Evolutionary conservation across 2,797 vertebrate genomes (phyloP).

Genomic region (Melanotaenia boesemani): DNA sequence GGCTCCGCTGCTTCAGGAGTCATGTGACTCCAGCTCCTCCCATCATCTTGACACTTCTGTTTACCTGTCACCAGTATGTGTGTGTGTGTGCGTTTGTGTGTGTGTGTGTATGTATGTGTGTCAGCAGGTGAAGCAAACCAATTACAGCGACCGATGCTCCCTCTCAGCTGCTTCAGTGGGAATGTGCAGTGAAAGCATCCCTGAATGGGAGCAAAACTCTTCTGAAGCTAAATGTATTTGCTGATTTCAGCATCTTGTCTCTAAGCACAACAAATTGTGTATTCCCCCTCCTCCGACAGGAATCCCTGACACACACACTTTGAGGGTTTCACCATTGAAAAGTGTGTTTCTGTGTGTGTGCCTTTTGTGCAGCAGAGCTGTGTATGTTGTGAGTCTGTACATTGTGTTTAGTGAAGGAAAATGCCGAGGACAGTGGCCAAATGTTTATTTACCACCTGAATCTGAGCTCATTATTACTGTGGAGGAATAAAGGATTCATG

Average conservation of each 20-base stretch:
- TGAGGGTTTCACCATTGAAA: neutral
- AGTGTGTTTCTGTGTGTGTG: neutral
- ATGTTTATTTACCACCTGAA: neutral
- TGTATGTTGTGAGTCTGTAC: neutral
- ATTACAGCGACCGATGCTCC: constrained; percentile 30
- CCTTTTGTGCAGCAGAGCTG: neutral
- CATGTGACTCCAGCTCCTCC: constrained; percentile 19
- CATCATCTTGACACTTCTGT: constrained; percentile 36
- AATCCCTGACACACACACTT: constrained; percentile 18
- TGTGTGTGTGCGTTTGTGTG: no score
- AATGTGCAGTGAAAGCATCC: constrained; percentile 59
- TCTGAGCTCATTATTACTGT: neutral
- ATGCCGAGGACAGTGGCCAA: neutral
- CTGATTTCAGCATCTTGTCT: constrained; percentile 61
- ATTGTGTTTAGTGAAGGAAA: neutral
- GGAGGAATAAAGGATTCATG: neutral
- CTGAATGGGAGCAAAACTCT: constrained; percentile 46
- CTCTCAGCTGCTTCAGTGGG: constrained; percentile 24
- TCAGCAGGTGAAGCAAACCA: constrained; percentile 49
- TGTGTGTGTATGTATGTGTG: neutral
- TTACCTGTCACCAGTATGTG: constrained; percentile 43
- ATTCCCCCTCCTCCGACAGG: constrained; percentile 15
- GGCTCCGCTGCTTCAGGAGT: constrained; percentile 12
- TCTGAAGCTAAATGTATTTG: constrained; percentile 50
- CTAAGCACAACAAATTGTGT: constrained; percentile 52